phyloP scores from a whole-genome alignment of 2,888 invertebrate genomes.

The Nephrotoma flavescens region DNA sequence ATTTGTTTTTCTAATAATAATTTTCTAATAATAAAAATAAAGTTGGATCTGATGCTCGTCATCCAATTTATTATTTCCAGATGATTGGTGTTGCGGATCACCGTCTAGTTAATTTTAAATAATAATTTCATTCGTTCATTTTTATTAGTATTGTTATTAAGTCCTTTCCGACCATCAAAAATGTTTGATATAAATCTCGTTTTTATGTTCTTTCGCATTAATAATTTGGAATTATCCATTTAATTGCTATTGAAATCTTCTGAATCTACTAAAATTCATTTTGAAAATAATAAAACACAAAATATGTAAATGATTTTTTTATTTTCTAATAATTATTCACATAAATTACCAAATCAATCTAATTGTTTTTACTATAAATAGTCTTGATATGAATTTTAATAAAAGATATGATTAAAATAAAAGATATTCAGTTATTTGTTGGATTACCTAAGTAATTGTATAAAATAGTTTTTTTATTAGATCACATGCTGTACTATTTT shows the following conservation, averaged over 20 bases:
- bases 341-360: background rate
- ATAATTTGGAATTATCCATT: background rate
- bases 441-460: background rate
- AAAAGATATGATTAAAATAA: background rate
- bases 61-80: too few relatives aligned
- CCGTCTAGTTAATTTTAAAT: too few relatives aligned
- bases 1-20: too few relatives aligned
- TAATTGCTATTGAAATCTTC: too few relatives aligned
- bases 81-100: too few relatives aligned
- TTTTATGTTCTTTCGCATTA: too few relatives aligned
- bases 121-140: too few relatives aligned
- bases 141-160: too few relatives aligned
- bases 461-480: background rate
- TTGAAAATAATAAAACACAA: background rate
- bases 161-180: too few relatives aligned
- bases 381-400: background rate
- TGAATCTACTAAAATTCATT: background rate
- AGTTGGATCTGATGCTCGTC: too few relatives aligned
- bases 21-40: too few relatives aligned
- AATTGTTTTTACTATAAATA: background rate
- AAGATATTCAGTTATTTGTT: background rate
- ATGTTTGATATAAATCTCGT: too few relatives aligned
- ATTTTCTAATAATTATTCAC: background rate
- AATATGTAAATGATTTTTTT: background rate
- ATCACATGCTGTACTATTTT: background rate